Percentiles rank a stretch among this genome's conserved stretches.
phyloP scores from a whole-genome alignment of 2,888 invertebrate species.

The Morpho achilles region DNA sequence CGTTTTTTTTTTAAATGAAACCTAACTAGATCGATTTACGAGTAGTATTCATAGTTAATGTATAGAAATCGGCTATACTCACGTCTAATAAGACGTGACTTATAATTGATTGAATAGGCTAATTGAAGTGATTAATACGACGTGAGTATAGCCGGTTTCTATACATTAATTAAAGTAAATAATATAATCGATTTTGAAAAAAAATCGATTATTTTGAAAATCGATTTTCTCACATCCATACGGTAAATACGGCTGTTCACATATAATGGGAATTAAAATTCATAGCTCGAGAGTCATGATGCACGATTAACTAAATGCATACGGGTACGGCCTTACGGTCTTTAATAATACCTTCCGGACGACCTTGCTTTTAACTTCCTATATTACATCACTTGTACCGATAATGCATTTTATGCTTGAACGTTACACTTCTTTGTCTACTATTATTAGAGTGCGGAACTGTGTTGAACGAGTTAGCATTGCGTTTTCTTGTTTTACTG shows the following conservation, averaged over 20 bases:
- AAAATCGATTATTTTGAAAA: too few relatives aligned
- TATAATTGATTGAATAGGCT: too few relatives aligned
- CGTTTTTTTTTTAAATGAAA: too few relatives aligned
- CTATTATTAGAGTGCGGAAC: constrained; percentile 26
- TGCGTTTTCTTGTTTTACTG: constrained; percentile 13
- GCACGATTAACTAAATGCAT: constrained; percentile 56
- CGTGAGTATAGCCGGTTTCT: too few relatives aligned
- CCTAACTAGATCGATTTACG: too few relatives aligned
- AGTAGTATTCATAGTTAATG: too few relatives aligned
- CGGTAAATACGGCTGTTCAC: constrained; percentile 25
- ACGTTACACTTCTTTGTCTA: constrained; percentile 49
- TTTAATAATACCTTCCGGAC: constrained; percentile 60
- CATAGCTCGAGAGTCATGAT: constrained; percentile 36
- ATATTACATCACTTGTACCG: constrained; percentile 66
- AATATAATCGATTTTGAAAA: too few relatives aligned
- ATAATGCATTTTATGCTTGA: constrained; percentile 53
- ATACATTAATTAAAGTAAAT: too few relatives aligned
- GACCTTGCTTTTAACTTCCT: constrained; percentile 68
- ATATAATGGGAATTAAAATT: constrained; percentile 33
- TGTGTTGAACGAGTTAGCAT: constrained; percentile 12
- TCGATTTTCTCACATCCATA: too few relatives aligned
- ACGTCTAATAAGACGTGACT: too few relatives aligned
- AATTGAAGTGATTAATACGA: too few relatives aligned
- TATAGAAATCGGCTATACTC: too few relatives aligned
- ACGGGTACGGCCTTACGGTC: constrained; percentile 51